Evolutionary conservation across 2,888 invertebrate genomes (phyloP).

Genomic region (Endotricha flammealis): DNA sequence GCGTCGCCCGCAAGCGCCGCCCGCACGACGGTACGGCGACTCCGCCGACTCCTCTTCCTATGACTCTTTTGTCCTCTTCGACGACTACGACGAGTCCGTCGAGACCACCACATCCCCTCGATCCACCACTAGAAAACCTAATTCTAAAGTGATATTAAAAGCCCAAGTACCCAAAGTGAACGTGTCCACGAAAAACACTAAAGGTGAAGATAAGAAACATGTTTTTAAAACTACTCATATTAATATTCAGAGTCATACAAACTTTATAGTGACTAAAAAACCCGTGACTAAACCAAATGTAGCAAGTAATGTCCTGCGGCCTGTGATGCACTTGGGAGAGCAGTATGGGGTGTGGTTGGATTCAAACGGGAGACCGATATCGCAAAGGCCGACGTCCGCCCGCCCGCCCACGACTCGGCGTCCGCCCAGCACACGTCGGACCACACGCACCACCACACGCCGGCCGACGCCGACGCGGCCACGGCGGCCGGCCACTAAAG

Average conservation of each 20-base stretch:
- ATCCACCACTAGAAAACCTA: constrained; percentile 35
- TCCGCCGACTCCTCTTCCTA: constrained; percentile 48
- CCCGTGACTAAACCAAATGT: constrained; percentile 29
- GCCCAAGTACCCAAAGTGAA: constrained; percentile 54
- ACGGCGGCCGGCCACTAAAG: constrained; percentile 31
- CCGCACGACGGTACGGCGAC: constrained; percentile 24
- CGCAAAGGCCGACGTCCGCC: constrained; percentile 26
- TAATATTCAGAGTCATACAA: constrained; percentile 68
- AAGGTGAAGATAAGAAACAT: constrained; percentile 49
- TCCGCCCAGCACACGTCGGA: constrained; percentile 19
- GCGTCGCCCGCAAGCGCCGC: constrained; percentile 4
- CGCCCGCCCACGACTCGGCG: constrained; percentile 31
- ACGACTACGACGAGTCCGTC: constrained; percentile 56
- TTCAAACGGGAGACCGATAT: constrained; percentile 23
- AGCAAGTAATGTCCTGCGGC: constrained; percentile 26
- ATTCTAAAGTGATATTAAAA: constrained; percentile 58
- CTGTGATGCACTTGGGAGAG: constrained; percentile 34
- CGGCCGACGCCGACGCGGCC: constrained; percentile 24
- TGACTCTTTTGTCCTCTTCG: constrained; percentile 55
- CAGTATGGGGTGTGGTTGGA: constrained; percentile 47
- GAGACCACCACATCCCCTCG: constrained; percentile 45
- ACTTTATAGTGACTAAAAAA: constrained; percentile 60
- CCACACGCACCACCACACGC: constrained; percentile 28
- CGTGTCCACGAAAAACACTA: constrained; percentile 48
- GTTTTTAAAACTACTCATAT: constrained; percentile 62